phyloP scores from a whole-genome alignment of 2,888 invertebrate species.

The Abrostola tripartita region DNA sequence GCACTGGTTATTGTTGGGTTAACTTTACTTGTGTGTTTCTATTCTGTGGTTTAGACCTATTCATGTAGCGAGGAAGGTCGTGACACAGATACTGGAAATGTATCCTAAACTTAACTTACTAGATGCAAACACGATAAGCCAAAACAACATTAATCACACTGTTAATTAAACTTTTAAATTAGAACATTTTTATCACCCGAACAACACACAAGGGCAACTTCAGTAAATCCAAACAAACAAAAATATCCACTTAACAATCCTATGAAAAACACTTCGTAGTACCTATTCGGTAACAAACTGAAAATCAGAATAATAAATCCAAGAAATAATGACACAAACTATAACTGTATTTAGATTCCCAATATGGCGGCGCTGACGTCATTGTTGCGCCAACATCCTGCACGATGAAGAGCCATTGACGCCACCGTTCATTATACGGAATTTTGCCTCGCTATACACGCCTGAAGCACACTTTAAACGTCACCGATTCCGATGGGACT shows the following conservation, averaged over 20 bases:
- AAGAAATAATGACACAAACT: neutral
- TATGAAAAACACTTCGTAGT: no score
- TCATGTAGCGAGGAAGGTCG: constrained; percentile 24
- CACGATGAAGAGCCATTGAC: constrained; percentile 72
- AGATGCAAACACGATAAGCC: no score
- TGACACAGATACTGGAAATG: constrained; percentile 8
- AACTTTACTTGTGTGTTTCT: constrained; percentile 26
- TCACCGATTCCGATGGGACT: constrained; percentile 38
- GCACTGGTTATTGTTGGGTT: constrained; percentile 36
- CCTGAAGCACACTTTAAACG: constrained; percentile 53
- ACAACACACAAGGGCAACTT: no score
- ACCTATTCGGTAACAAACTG: no score
- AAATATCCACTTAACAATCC: no score
- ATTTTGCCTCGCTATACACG: constrained; percentile 58
- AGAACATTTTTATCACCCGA: no score
- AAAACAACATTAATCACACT: no score
- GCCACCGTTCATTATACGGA: constrained; percentile 65
- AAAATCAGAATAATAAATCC: no score
- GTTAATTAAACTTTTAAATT: no score
- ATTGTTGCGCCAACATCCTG: constrained; percentile 78
- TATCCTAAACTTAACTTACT: no score
- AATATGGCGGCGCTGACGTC: constrained; percentile 45
- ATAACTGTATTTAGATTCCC: constrained; percentile 7
- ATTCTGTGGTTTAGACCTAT: constrained; percentile 18
- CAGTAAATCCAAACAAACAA: no score